Evolutionary conservation across 1,140 invertebrate genomes (phyloP).

Genomic region (Lethocerus indicus): DNA sequence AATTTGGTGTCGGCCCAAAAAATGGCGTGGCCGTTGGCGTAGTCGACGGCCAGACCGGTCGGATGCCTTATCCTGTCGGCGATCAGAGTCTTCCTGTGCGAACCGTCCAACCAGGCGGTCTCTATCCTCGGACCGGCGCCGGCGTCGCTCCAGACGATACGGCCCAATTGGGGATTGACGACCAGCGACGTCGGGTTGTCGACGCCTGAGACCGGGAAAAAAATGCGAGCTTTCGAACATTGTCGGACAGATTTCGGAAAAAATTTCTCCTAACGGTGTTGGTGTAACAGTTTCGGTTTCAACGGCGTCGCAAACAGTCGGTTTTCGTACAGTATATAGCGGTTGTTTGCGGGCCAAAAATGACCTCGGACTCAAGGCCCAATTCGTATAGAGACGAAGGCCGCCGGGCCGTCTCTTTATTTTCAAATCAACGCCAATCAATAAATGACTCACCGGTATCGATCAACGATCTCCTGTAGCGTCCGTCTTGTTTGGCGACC

Average conservation of each 20-base stretch:
- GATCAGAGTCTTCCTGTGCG: conserved; percentile 60
- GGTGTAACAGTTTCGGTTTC: no score
- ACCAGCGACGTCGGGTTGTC: conserved; percentile 73
- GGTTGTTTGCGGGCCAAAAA: no score
- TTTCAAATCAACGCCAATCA: no score
- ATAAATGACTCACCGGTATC: conserved; percentile 17
- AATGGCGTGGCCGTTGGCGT: conserved; percentile 68
- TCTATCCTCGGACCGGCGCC: conserved; percentile 74
- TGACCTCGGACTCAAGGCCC: no score
- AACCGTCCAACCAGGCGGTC: conserved; percentile 90
- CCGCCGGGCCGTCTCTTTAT: no score
- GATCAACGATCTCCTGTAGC: conserved; percentile 63
- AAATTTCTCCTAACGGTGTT: no score
- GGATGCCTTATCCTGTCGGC: conserved; percentile 65
- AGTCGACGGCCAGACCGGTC: conserved; percentile 77
- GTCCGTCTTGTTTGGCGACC: conserved; percentile 74
- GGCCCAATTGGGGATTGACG: conserved; percentile 69
- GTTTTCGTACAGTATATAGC: no score
- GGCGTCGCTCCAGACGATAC: conserved; percentile 80
- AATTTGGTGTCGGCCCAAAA: conserved; percentile 94
- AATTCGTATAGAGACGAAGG: no score
- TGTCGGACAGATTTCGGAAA: no score
- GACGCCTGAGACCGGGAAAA: conserved; percentile 37
- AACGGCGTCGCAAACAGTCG: no score
- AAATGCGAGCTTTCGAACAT: no score